Base-by-base conservation (phyloP, 2,888 invertebrate genomes). In the Sturmia bella region DNA sequence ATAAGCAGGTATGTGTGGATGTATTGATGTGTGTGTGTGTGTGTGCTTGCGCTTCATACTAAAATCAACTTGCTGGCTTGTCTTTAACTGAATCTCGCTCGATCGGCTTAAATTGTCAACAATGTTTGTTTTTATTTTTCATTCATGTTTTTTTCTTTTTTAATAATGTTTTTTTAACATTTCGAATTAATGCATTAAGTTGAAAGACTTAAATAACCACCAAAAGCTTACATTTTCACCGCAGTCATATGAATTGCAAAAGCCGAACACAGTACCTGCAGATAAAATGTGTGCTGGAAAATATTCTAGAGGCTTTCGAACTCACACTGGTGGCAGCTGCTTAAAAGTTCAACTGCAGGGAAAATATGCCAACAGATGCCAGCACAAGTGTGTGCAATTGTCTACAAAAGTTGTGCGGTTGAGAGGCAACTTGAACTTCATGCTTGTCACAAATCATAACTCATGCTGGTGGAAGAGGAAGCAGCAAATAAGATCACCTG, bases 241-340 rank as follows among this genome's bases (percentile, higher is more conserved):
- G 56, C 73, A 73, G 64, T 64, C 56, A 12, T 24, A 50, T 43
- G 77, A 68, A 63, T 72, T 75, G 13, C 13, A 19, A 41, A n/a
- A 32, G 39, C 17, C 69, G 45, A 3, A 24, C 5, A 21, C 17
- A 32, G 7, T 7, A 7, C n/a, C n/a, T 43, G n/a, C 17, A 15
- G 12, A 39, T n/a, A 50, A 19, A n/a, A 27, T 27, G 27, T 27
- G 3, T 27, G 3, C 6, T 4, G 27, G 27, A n/a, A n/a, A n/a
- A n/a, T n/a, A n/a, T n/a, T n/a, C n/a, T n/a, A n/a, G n/a, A n/a
- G n/a, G n/a, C n/a, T n/a, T n/a, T n/a, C n/a, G n/a, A n/a, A n/a
- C n/a, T n/a, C n/a, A n/a, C n/a, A n/a, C n/a, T n/a, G n/a, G n/a
- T n/a, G n/a, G n/a, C n/a, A n/a, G n/a, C n/a, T n/a, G n/a, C n/a